These are phyloP conservation scores for Sycobia sp. DNA, from an alignment of 1,140 invertebrate species.

Conservation along the genomic window DNA sequence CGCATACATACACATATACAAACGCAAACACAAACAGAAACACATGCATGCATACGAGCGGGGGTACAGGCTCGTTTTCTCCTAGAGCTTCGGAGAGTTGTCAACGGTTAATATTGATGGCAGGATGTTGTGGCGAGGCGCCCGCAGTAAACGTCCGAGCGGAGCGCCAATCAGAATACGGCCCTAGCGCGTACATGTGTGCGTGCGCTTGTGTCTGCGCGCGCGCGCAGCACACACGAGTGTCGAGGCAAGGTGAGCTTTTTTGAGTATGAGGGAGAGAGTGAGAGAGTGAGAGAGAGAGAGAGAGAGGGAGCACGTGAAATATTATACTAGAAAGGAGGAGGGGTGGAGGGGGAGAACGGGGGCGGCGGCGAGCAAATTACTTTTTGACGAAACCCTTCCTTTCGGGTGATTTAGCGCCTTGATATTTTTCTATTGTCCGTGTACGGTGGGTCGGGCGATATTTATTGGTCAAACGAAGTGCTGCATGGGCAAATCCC, in stretches of 20 bases:
- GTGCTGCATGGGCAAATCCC: not conserved
- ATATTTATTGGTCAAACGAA: conserved; percentile 12
- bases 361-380: conserved; percentile 14
- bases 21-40: too few relatives aligned
- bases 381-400: conserved; percentile 34
- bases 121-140: conserved; percentile 19
- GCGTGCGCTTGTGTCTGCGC: too few relatives aligned
- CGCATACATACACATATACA: too few relatives aligned
- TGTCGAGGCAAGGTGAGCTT: conserved; percentile 2
- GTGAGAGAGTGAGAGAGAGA: conserved; percentile 1
- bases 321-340: conserved; percentile 8
- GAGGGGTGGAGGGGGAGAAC: not conserved
- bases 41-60: too few relatives aligned
- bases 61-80: not conserved
- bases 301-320: not conserved
- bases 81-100: conserved; percentile 22
- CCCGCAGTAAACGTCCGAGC: conserved; percentile 27
- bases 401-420: conserved; percentile 22
- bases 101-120: conserved; percentile 35
- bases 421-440: conserved; percentile 30
- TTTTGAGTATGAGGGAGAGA: conserved; percentile 1
- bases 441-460: too few relatives aligned
- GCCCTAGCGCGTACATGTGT: too few relatives aligned
- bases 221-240: too few relatives aligned
- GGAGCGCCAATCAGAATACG: not conserved